These are phyloP conservation scores for Bacillus rossius DNA, from an alignment of 1,140 invertebrate genomes.

Conservation along the genomic window DNA sequence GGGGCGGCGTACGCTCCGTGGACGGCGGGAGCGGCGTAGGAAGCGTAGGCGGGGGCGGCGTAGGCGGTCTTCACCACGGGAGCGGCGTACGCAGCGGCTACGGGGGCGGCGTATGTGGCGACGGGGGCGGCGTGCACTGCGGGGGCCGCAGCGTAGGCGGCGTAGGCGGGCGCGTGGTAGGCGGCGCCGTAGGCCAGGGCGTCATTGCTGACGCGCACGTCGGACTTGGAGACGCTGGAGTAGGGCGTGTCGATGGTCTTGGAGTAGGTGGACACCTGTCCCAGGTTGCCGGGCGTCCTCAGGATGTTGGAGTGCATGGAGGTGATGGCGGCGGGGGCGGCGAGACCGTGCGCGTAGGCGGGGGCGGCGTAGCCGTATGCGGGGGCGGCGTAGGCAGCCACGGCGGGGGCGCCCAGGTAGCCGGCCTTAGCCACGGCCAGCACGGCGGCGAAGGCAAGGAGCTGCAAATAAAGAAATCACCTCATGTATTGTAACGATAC, in stretches of 20 bases:
- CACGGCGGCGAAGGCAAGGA: constrained; percentile 15
- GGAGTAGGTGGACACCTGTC: constrained; percentile 35
- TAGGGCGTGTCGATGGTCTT: constrained; percentile 38
- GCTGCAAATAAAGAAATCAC: not conserved
- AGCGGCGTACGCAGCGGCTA: constrained; percentile 27
- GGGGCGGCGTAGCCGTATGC: constrained; percentile 16
- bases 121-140: constrained; percentile 18
- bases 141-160: constrained; percentile 25
- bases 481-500: too few species aligned
- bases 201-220: constrained; percentile 39
- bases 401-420: constrained; percentile 13
- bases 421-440: not conserved
- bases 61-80: constrained; percentile 38
- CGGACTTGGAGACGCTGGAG: constrained; percentile 36
- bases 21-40: constrained; percentile 28
- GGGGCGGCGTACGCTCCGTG: constrained; percentile 28
- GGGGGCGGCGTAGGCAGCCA: constrained; percentile 18
- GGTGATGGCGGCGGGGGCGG: constrained; percentile 25
- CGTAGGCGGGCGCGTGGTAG: constrained; percentile 20
- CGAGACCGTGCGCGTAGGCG: constrained; percentile 11
- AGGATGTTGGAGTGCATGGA: constrained; percentile 33
- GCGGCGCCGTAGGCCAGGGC: constrained; percentile 26
- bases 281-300: constrained; percentile 33
- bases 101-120: constrained; percentile 11
- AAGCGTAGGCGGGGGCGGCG: constrained; percentile 26